Base-by-base conservation (phyloP, 1,140 invertebrate species). In the Drosophila santomea region DNA sequence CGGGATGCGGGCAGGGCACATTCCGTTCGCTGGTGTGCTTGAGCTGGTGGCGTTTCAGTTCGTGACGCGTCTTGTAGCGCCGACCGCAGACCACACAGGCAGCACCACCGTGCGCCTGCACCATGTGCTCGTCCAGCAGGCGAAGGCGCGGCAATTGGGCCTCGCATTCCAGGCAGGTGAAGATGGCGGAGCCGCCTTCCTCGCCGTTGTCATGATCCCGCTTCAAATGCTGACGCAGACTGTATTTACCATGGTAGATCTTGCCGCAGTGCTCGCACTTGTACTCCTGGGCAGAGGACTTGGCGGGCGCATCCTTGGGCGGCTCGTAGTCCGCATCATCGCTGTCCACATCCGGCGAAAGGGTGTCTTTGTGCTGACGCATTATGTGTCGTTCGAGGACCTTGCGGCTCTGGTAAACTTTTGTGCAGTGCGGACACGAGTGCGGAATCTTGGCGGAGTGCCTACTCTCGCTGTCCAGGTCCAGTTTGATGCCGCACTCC, bases 221-320 rank as follows among this genome's bases (percentile, higher is more conserved):
- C n/a, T 85, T 90, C 3, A 90, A 23, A 28, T 89, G 84, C 62
- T 84, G 77, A 3, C 74, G 38, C 50, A 90, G 25, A 14, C 68
- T 75, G 23, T 78, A 60, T 48, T 90, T 90, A 1, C 69, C 67
- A 3, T 81, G 64, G 35, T 90, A 90, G 36, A 76, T 41, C 20
- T 85, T 78, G 1, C 78, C 81, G 47, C 85, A 90, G 25, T 81
- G 71, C 20, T 84, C 62, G 64, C 85, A 90, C 59, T 90, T 90
- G 50, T 75, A 61, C 20, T 75, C 76, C 7, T 52, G 51, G 28
- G 28, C n/a, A 0, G 39, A 36, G 0, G 39, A 44, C n/a, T 51
- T 71, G 10, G 36, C 14, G 2, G 36, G 28, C 1, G 39, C 28
- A 51, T 56, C 36, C 43, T 50, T 73, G 36, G 68, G 56, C 10